A percentile compares a stretch with the other conserved stretches of the same genome.
Evolutionary conservation across 2,888 invertebrate species (phyloP).

Genomic region (Cerceris rybyensis): DNA sequence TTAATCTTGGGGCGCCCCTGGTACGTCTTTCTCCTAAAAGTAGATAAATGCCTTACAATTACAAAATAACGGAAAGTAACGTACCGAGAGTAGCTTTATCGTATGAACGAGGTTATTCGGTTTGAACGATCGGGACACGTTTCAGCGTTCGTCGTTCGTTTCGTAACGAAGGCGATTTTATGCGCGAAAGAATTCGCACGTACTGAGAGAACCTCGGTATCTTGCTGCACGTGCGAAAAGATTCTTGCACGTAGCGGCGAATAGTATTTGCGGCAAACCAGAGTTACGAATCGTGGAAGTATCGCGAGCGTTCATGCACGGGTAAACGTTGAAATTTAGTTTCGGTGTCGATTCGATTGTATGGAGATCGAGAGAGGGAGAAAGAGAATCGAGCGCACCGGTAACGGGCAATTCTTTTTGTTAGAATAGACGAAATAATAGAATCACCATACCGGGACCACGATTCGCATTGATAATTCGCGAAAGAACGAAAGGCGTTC

Average conservation of each 20-base stretch:
- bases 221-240: too few species aligned
- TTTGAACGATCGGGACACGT: too few species aligned
- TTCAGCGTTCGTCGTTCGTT: too few species aligned
- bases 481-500: slow-evolving; percentile 30
- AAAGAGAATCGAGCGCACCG: slow-evolving; percentile 23
- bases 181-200: too few species aligned
- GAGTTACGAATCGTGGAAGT: background rate
- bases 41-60: slow-evolving; percentile 53
- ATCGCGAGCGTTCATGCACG: slow-evolving; percentile 5
- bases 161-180: too few species aligned
- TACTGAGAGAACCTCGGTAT: too few species aligned
- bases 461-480: slow-evolving; percentile 13
- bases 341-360: slow-evolving; percentile 37
- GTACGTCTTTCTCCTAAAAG: slow-evolving; percentile 27
- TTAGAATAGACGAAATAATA: slow-evolving; percentile 23
- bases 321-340: slow-evolving; percentile 23
- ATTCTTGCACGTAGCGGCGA: too few species aligned
- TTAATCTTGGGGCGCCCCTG: slow-evolving; percentile 16
- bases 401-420: slow-evolving; percentile 16
- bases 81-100: too few species aligned
- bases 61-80: slow-evolving; percentile 26
- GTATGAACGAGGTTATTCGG: too few species aligned
- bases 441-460: slow-evolving; percentile 47
- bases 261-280: too few species aligned
- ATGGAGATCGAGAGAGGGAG: slow-evolving; percentile 8